A percentile compares a stretch with the other conserved stretches of the same genome.
These are phyloP conservation scores for Cyphomyrus discorhynchus DNA, from an alignment of 2,113 vertebrate species.

Conservation along the genomic window DNA sequence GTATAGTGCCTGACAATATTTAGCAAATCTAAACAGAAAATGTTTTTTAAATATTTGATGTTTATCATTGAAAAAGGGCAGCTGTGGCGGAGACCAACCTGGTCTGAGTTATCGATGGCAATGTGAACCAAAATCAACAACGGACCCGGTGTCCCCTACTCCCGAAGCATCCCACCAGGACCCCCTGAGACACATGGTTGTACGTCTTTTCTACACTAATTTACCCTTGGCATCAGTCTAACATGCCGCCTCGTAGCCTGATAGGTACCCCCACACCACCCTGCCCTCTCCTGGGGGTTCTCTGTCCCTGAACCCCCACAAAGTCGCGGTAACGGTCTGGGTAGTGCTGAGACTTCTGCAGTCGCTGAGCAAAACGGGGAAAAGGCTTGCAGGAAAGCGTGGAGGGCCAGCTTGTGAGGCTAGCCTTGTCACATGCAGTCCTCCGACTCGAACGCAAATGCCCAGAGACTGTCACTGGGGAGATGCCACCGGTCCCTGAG, in stretches of 20 bases:
- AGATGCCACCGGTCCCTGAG: neutral
- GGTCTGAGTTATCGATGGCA: neutral
- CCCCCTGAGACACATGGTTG: neutral
- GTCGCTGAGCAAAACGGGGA: no score
- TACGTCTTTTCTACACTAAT: neutral
- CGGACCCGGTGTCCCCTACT: neutral
- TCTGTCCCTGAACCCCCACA: neutral
- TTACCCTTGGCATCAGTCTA: neutral
- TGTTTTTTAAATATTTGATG: neutral
- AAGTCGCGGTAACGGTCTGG: neutral
- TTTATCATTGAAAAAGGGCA: neutral
- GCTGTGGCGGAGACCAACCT: neutral
- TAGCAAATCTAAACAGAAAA: neutral
- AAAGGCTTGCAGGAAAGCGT: no score
- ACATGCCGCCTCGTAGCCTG: neutral
- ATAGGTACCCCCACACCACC: neutral
- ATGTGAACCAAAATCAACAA: neutral
- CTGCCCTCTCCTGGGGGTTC: neutral
- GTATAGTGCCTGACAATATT: neutral
- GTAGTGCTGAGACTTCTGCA: no score
- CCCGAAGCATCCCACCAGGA: neutral
- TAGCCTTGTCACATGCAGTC: neutral
- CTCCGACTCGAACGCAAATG: neutral
- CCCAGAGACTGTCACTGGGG: neutral
- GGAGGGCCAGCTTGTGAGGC: neutral